Evolutionary conservation across 2,113 vertebrate species (phyloP).

Genomic region (Spizaetus ornatus): DNA sequence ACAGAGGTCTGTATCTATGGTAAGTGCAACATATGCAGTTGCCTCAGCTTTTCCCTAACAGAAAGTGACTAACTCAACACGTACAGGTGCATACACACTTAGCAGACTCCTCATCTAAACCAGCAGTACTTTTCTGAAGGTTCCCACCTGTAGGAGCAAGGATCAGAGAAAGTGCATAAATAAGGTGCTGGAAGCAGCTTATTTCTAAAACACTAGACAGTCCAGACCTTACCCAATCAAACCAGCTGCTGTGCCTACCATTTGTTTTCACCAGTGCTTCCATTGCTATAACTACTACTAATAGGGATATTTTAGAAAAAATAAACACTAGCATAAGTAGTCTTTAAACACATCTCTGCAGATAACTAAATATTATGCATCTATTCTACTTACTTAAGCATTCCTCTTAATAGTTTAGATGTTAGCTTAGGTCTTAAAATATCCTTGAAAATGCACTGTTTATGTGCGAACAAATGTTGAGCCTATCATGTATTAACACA

Average conservation of each 20-base stretch:
- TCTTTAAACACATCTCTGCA: not conserved
- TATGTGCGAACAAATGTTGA: not conserved
- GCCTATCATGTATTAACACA: not conserved
- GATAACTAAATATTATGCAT: not conserved
- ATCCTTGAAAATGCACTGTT: not conserved
- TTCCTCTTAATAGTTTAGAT: not conserved
- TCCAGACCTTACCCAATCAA: not conserved
- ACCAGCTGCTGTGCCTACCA: not conserved
- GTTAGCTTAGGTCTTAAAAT: not conserved
- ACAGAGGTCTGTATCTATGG: not conserved
- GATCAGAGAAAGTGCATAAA: not conserved
- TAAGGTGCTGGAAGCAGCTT: not conserved
- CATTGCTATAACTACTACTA: not conserved
- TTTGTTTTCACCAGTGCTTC: not conserved
- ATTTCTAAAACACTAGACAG: not conserved
- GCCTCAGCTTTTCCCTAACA: not conserved
- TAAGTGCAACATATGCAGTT: not conserved
- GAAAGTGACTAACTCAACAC: not conserved
- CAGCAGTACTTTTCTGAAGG: not conserved
- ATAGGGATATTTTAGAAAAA: not conserved
- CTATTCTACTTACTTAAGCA: not conserved
- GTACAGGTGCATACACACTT: accelerated
- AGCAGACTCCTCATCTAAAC: not conserved
- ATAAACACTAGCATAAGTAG: not conserved
- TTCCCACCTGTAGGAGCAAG: not conserved